These are phyloP conservation scores for Cantharis rustica DNA, from an alignment of 2,888 invertebrate species.

Conservation along the genomic window DNA sequence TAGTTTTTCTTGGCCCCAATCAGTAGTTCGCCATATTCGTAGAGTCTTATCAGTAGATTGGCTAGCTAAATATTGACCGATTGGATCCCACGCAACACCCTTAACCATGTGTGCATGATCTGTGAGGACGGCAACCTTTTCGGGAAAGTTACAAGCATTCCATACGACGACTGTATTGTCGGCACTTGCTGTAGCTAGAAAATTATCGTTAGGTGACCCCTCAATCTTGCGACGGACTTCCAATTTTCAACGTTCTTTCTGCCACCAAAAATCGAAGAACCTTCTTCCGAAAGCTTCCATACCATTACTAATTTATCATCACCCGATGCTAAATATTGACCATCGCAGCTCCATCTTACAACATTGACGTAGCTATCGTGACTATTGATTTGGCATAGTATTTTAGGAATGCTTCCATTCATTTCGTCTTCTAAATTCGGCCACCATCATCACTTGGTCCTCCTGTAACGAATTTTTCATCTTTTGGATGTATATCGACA, in stretches of 20 bases:
- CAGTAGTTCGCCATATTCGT: constrained; percentile 92
- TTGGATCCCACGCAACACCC: constrained; percentile 98
- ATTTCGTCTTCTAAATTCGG: constrained; percentile 77
- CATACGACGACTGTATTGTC: constrained; percentile 97
- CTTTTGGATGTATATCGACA: constrained; percentile 96
- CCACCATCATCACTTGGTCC: constrained; percentile 92
- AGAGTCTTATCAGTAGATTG: constrained; percentile 96
- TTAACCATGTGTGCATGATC: constrained; percentile 92
- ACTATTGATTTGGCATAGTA: constrained; percentile 96
- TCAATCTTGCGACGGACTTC: constrained; percentile 85
- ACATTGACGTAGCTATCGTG: constrained; percentile 97
- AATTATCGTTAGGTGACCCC: constrained; percentile 89
- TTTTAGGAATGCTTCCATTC: constrained; percentile 84
- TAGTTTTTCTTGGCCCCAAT: constrained; percentile 88
- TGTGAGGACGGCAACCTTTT: constrained; percentile 79
- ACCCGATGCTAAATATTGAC: constrained; percentile 87
- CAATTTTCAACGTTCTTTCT: constrained; percentile 90
- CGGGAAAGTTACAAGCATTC: constrained; percentile 90
- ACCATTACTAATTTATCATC: constrained; percentile 96
- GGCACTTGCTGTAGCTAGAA: constrained; percentile 95
- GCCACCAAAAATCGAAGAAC: constrained; percentile 63
- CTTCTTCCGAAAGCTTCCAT: constrained; percentile 73
- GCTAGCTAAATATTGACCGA: constrained; percentile 95
- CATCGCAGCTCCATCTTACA: constrained; percentile 93
- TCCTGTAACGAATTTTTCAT: constrained; percentile 91